Percentiles rank a stretch among this genome's conserved stretches.
These are phyloP conservation scores for Vidua macroura DNA, from an alignment of 2,113 vertebrate species.

Conservation along the genomic window DNA sequence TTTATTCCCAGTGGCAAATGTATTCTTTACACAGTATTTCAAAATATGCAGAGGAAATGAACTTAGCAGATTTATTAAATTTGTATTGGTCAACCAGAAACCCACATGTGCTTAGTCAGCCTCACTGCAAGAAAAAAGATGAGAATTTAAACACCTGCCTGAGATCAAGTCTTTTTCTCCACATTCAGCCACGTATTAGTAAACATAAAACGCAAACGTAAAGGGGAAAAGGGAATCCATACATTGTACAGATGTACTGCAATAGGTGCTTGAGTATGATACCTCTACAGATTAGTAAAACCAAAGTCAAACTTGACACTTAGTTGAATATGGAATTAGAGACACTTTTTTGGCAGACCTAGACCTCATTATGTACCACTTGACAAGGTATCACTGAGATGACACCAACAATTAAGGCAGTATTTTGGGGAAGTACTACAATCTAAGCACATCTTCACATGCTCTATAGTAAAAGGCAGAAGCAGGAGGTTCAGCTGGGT, in stretches of 20 bases:
- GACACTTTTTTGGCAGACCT: neutral
- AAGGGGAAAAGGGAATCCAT: neutral
- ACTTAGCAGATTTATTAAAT: neutral
- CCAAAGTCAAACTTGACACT: neutral
- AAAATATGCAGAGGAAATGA: neutral
- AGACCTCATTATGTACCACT: neutral
- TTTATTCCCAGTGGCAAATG: neutral
- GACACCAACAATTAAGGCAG: neutral
- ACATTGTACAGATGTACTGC: neutral
- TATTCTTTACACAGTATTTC: neutral
- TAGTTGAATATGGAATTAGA: neutral
- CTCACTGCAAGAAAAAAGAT: neutral
- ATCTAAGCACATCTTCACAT: neutral
- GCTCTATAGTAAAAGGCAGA: neutral
- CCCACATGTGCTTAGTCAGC: neutral
- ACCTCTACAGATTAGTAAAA: neutral
- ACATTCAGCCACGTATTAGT: neutral
- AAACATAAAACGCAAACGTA: neutral
- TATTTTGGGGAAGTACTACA: neutral
- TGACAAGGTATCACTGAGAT: neutral
- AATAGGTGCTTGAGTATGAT: rapidly evolving
- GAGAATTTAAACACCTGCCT: neutral
- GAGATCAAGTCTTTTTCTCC: neutral
- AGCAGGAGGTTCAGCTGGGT: neutral
- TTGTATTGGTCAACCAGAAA: neutral